Evolutionary conservation across 2,888 invertebrate genomes (phyloP), one percentile per base, ranked within the genome.

Genomic region (Oasisia sp.): DNA sequence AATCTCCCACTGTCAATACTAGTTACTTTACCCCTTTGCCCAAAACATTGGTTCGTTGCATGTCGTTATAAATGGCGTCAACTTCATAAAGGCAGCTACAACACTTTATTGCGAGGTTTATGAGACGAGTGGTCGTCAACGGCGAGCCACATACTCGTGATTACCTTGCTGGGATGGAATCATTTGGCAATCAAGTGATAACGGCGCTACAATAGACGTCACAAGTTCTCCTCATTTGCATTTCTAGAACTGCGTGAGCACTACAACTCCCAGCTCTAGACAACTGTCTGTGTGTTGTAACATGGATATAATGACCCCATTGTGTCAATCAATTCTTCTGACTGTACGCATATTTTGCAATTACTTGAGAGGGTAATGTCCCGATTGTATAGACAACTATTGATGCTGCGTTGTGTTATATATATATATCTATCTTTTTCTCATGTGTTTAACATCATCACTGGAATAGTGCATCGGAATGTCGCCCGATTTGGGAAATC

Each of bases 11-110:
- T 74, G 27, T 74, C 50, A 50, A 50, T 50, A 38, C 38, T 50
- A 50, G 9, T 11, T 50, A 14, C 14, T 50, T 50, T 50, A 50
- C 14, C 50, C 14, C 27, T 5, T 0, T n/a, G 19, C 74, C 7
- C 19, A 27, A 5, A 74, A 7, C 19, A 74, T 27, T 74, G 74
- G n/a, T 27, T 74, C 74, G 3, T 19, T 19, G 5, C 74, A 74
- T 74, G 19, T 74, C 74, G 74, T 74, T 74, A 74, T 74, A 27
- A 74, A 74, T 74, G 74, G n/a, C 74, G 74, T 74, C 74, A 74
- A 7, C 74, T 74, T 74, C 74, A 74, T 74, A 74, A 27, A 74
- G 27, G n/a, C 74, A 74, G 7, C 74, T 7, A 50, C 50, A 50
- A 27, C 5, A 19, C n/a, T n/a, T 19, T 74, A 27, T 74, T n/a